Percentiles rank a stretch among this genome's conserved stretches.
Evolutionary conservation across 2,113 vertebrate species (phyloP).

Genomic region (Pituophis catenifer): DNA sequence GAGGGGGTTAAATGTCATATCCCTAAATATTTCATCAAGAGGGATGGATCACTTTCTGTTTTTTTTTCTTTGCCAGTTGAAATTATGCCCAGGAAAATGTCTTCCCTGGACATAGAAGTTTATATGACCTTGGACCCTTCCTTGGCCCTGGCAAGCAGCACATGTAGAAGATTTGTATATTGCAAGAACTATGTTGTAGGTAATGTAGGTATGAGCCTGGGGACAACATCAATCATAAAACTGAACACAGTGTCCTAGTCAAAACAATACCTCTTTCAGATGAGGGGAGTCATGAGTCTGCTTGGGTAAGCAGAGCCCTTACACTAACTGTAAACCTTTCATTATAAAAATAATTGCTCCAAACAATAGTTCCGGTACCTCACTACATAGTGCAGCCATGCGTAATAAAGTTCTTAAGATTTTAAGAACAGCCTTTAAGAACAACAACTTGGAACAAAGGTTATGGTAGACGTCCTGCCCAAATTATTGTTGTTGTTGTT

Average conservation of each 20-base stretch:
- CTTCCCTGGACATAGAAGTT: background rate
- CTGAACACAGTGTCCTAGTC: background rate
- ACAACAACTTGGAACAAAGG: background rate
- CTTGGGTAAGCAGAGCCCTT: background rate
- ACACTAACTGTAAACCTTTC: background rate
- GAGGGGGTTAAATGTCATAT: background rate
- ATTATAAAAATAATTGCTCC: background rate
- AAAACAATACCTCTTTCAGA: background rate
- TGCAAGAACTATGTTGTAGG: background rate
- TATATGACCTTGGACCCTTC: background rate
- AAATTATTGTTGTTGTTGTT: no score
- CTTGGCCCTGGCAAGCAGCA: background rate
- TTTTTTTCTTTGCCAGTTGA: background rate
- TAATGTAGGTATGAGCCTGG: background rate
- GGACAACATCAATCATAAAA: background rate
- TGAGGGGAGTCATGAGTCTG: background rate
- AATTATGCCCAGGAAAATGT: background rate
- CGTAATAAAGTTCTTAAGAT: background rate
- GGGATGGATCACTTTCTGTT: background rate
- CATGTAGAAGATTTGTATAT: background rate
- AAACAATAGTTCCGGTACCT: background rate
- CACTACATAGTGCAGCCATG: background rate
- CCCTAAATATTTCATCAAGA: background rate
- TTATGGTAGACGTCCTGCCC: background rate
- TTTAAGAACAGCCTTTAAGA: background rate